A percentile compares a stretch with the other conserved stretches of the same genome.
phyloP scores from a whole-genome alignment of 2,797 vertebrate genomes.

The Pyrocephalus nanus region DNA sequence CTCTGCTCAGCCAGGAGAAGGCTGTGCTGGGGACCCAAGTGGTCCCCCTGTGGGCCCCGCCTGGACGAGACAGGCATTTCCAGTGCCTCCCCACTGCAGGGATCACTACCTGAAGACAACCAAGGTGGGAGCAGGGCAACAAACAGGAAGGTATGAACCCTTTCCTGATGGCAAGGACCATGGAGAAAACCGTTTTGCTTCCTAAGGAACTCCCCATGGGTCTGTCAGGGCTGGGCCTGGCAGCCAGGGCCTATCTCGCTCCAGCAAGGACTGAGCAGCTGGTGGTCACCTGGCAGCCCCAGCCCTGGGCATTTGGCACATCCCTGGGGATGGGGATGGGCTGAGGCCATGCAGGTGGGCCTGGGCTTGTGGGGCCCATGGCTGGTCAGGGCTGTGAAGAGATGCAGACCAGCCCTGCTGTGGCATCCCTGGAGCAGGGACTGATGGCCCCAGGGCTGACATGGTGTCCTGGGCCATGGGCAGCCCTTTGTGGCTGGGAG shows the following conservation, averaged over 20 bases:
- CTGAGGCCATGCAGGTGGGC: fast-evolving
- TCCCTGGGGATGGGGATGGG: background rate
- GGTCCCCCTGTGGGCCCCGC: background rate
- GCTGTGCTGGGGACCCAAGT: background rate
- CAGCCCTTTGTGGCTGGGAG: background rate
- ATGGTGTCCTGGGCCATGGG: fast-evolving
- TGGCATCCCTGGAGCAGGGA: fast-evolving
- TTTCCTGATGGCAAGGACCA: background rate
- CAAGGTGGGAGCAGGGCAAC: background rate
- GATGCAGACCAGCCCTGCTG: background rate
- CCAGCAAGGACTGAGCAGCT: background rate
- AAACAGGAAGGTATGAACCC: background rate
- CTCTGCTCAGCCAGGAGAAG: background rate
- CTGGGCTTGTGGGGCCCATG: background rate
- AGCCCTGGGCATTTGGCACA: fast-evolving
- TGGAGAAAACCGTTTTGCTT: background rate
- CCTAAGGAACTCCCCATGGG: background rate
- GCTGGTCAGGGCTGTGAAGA: background rate
- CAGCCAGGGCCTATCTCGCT: background rate
- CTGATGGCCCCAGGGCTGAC: background rate
- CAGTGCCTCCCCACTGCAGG: background rate
- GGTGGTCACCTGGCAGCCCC: background rate
- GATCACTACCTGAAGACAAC: background rate
- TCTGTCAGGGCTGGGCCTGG: background rate
- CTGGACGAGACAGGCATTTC: background rate